Base-by-base conservation (phyloP, 1,140 invertebrate genomes). In the Proales similis region DNA sequence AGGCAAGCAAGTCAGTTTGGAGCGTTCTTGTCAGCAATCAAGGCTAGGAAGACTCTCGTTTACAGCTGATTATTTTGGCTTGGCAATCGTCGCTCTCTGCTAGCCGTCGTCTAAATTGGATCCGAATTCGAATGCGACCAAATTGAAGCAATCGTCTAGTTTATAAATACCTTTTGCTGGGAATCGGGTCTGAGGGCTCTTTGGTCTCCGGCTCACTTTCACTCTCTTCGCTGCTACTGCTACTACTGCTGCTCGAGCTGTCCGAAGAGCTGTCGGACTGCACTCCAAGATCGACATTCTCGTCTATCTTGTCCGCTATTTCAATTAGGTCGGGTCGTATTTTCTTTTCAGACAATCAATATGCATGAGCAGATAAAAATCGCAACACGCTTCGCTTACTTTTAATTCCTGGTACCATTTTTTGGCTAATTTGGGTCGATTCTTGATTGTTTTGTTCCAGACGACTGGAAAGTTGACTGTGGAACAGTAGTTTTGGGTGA, bases 401-500 rank as follows among this genome's bases (percentile, higher is more conserved):
- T 19, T 81, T 79, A 9, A 90, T 70, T 2, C 87, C 87, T 86
- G 89, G 88, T 71, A 79, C 86, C 86, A 89, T 69, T 88, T 88
- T 61, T 83, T 83, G 0, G 91, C 93, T 51, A 98, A 77, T 74
- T 96, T 96, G 24, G 92, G 92, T 48, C 92, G 78, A 17, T 92
- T 91, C 33, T 90, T 80, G 14, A 93, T 87, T 33, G 92, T 96
- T 81, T 97, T 97, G 72, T 96, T 91, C 92, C 92, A 97, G 0
- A 95, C 90, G 26, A 94, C 82, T 5, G 90, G 89, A 74, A 98
- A 95, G 78, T 97, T 98, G 1, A 88, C 90, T 46, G 84, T 80
- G 65, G 90, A 94, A 73, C 88, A 91, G 74, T 96, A 98, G 75
- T 98, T 98, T 74, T 98, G 93, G 0, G 94, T 98, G 0, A 98